phyloP scores from a whole-genome alignment of 2,888 invertebrate genomes.

The Diploptera punctata region DNA sequence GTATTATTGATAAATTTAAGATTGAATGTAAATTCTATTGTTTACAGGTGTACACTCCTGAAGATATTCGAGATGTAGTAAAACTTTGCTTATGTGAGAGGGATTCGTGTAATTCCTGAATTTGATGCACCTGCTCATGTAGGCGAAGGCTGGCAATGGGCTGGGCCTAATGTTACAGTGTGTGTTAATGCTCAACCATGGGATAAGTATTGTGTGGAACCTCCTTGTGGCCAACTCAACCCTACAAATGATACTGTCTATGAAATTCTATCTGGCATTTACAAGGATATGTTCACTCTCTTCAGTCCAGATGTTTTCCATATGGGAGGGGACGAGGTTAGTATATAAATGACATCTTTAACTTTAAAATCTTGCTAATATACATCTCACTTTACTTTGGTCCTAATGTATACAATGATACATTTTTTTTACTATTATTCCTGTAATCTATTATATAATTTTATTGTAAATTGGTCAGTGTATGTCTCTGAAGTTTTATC shows the following conservation, averaged over 20 bases:
- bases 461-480: too few species aligned
- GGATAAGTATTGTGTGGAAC: conserved; percentile 81
- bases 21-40: too few species aligned
- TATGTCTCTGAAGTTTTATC: too few species aligned
- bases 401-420: too few species aligned
- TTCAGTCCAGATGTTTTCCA: conserved; percentile 82
- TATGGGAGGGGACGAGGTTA: conserved; percentile 88
- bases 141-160: conserved; percentile 90
- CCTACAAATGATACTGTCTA: conserved; percentile 74
- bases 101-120: conserved; percentile 88
- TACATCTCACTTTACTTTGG: too few species aligned
- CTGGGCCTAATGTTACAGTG: conserved; percentile 55
- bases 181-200: conserved; percentile 65
- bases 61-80: conserved; percentile 74
- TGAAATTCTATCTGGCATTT: conserved; percentile 74
- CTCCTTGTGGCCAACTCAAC: conserved; percentile 86
- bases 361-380: too few species aligned
- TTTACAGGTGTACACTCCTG: conserved; percentile 68
- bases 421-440: too few species aligned
- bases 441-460: too few species aligned
- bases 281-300: conserved; percentile 74
- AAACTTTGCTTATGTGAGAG: conserved; percentile 74
- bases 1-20: too few species aligned
- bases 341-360: too few species aligned
- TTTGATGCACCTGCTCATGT: conserved; percentile 92